A percentile compares a stretch with the other conserved stretches of the same genome.
Evolutionary conservation across 92 coral and sea anemone species (phyloP).

Genomic region (Epizoanthus stellaris): DNA sequence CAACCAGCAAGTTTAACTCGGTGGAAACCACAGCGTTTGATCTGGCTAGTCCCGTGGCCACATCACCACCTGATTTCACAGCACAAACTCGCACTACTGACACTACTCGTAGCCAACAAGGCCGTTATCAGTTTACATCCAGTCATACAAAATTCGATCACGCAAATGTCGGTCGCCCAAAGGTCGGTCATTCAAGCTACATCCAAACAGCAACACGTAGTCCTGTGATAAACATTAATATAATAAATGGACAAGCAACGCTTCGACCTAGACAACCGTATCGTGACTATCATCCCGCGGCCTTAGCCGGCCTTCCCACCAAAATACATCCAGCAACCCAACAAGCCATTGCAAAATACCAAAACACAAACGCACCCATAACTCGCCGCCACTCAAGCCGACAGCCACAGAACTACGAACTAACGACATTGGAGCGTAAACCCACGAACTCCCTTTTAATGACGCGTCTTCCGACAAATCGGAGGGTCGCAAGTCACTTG

Average conservation of each 20-base stretch:
- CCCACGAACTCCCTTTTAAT: no score
- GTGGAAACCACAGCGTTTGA: neutral
- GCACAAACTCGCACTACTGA: neutral
- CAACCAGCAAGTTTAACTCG: neutral
- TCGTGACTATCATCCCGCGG: neutral
- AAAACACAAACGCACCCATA: neutral
- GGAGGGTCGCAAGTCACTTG: no score
- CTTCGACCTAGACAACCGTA: neutral
- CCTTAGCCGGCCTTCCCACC: neutral
- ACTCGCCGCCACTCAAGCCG: neutral
- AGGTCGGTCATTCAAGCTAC: neutral
- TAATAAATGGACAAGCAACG: constrained; percentile 5
- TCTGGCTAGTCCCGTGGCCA: neutral
- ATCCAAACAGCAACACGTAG: neutral
- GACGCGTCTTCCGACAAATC: no score
- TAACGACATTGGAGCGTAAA: neutral
- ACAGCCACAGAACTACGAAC: neutral
- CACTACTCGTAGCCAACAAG: neutral
- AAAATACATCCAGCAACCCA: neutral
- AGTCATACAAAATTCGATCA: neutral
- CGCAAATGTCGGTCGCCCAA: neutral
- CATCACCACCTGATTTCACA: neutral
- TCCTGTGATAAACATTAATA: constrained; percentile 28
- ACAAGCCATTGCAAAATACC: no score
- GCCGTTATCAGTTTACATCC: neutral